These are phyloP conservation scores for Allolobophora icterica DNA, from an alignment of 2,888 invertebrate species.

Conservation along the genomic window DNA sequence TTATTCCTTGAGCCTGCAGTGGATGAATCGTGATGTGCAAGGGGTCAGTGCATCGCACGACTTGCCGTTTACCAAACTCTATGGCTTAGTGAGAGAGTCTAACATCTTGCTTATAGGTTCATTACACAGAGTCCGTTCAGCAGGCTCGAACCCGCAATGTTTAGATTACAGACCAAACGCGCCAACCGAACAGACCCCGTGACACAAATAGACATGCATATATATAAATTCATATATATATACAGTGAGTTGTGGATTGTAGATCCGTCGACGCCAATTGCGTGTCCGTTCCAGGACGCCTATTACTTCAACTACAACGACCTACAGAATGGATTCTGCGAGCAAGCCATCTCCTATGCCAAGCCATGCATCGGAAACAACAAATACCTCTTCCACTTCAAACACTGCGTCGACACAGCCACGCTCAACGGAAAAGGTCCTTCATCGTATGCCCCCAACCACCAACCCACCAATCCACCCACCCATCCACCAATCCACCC, in stretches of 20 bases:
- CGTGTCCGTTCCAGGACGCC: conserved; percentile 45
- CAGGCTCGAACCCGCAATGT: too few species aligned
- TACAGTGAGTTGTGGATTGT: background rate
- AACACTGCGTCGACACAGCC: conserved; percentile 42
- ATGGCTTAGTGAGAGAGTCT: too few species aligned
- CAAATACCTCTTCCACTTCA: conserved; percentile 47
- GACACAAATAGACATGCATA: too few species aligned
- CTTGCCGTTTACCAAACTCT: too few species aligned
- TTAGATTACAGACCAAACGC: too few species aligned
- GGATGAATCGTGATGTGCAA: too few species aligned
- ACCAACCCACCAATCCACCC: background rate
- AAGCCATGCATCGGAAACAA: conserved; percentile 44
- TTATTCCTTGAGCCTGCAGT: too few species aligned
- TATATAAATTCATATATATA: background rate
- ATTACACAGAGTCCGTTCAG: too few species aligned
- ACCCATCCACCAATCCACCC: background rate
- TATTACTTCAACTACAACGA: conserved; percentile 48
- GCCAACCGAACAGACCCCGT: too few species aligned
- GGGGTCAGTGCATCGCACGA: too few species aligned
- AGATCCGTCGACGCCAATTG: conserved; percentile 42
- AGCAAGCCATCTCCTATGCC: conserved; percentile 44
- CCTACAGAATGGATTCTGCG: conserved; percentile 43
- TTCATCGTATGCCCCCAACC: background rate
- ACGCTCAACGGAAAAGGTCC: conserved; percentile 40
- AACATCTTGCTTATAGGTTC: too few species aligned